Evolutionary conservation across 2,888 invertebrate species (phyloP), one percentile per base, ranked within the genome.

Genomic region (Altica lythri): DNA sequence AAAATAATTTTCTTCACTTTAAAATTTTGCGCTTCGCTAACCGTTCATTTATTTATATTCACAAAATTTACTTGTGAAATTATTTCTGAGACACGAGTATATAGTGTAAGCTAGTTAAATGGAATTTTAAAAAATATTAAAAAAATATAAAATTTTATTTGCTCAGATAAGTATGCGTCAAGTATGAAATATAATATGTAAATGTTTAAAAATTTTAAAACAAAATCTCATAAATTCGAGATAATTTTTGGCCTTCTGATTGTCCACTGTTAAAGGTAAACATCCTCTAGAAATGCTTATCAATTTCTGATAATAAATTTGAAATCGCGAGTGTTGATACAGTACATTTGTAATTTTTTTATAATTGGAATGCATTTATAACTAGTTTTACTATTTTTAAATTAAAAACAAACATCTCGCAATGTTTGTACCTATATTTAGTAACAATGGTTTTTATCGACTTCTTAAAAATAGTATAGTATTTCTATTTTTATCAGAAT

Each of bases 391-490:
- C 60, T 64, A 62, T 62, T 62, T 64, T 64, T 64, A 59, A 62
- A 65, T 54, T 59, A 62, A 67, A 64, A 69, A 66, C 65, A 65
- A 61, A 63, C 57, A 60, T 51, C 59, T 47, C 60, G 64, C 62
- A 64, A 62, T 69, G 64, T 67, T 68, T 69, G 67, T 63, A 62
- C 68, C 68, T 71, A 71, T 68, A 69, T 69, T 68, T 70, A 71
- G 69, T 62, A 61, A 65, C 68, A 68, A 68, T 65, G 63, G 57
- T 68, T 66, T 60, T 70, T 71, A 70, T 70, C 71, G 69, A 69
- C 64, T 65, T 69, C 66, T 69, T 71, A 69, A 71, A 71, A 69
- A 70, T 69, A 70, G 69, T 69, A 65, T 61, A 59, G 59, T 49
- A 47, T 57, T 57, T 65, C 65, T 69, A 68, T 69, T 69, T 69